Percentiles rank a stretch among this genome's conserved stretches.
Evolutionary conservation across 37 sponge, comb jelly and placozoan genomes (phyloP).

Genomic region (Chondrosia reniformis): DNA sequence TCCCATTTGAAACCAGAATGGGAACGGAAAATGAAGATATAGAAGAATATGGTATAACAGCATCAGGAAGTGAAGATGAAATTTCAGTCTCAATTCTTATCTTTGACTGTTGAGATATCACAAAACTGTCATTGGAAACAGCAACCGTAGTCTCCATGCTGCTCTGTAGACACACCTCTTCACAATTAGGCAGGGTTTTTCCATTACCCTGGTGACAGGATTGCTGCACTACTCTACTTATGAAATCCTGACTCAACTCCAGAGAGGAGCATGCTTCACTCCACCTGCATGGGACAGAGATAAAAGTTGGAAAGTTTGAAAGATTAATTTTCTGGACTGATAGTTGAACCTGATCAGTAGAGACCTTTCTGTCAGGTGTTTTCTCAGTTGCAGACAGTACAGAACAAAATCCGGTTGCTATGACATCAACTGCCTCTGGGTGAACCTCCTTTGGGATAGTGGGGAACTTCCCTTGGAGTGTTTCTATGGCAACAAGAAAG

Average conservation of each 20-base stretch:
- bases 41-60: slow-evolving; percentile 29
- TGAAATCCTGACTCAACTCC: not conserved
- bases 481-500: not conserved
- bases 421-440: not conserved
- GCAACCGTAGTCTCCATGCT: not conserved
- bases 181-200: slow-evolving; percentile 6
- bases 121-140: not conserved
- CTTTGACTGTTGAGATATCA: not conserved
- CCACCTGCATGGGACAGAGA: not conserved
- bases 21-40: slow-evolving; percentile 35
- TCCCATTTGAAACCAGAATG: slow-evolving; percentile 38
- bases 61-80: slow-evolving; percentile 23
- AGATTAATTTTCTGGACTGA: not conserved
- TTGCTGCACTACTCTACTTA: not conserved
- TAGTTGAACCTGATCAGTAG: not conserved
- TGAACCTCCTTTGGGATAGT: not conserved
- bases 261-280: not conserved
- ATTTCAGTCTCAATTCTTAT: slow-evolving; percentile 18
- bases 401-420: slow-evolving; percentile 1
- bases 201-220: not conserved
- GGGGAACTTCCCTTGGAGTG: not conserved
- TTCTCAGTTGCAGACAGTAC: not conserved
- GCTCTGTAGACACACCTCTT: slow-evolving; percentile 13
- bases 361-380: not conserved
- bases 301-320: not conserved